Percentiles rank a stretch among this genome's conserved stretches.
phyloP scores from a whole-genome alignment of 2,888 invertebrate species.

The Lepidocyrtinus sp. region DNA sequence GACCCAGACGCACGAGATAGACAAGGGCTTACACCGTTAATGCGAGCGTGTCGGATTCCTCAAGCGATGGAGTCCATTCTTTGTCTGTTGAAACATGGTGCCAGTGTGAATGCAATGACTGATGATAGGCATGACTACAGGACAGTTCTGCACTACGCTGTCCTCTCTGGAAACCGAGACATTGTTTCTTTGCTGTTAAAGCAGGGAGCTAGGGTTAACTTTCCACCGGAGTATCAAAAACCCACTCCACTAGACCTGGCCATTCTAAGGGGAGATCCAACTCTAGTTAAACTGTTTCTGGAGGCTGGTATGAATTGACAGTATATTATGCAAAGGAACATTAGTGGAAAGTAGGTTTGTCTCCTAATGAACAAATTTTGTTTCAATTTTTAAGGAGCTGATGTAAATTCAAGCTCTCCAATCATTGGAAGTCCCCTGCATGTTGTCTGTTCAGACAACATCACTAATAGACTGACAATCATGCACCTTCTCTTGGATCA shows the following conservation, averaged over 20 bases:
- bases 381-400: constrained; percentile 77
- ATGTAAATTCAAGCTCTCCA: constrained; percentile 85
- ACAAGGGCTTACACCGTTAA: constrained; percentile 89
- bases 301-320: constrained; percentile 76
- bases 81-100: constrained; percentile 84
- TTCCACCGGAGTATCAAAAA: constrained; percentile 77
- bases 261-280: constrained; percentile 85
- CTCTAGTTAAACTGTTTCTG: constrained; percentile 81
- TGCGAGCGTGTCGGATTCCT: constrained; percentile 88
- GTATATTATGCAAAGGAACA: background rate
- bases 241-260: constrained; percentile 89
- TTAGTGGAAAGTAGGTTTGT: too few species aligned
- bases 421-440: constrained; percentile 87
- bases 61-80: constrained; percentile 85
- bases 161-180: constrained; percentile 82
- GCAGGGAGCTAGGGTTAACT: constrained; percentile 84
- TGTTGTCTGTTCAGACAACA: constrained; percentile 86
- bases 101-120: constrained; percentile 86
- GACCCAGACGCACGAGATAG: constrained; percentile 90
- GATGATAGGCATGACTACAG: constrained; percentile 89
- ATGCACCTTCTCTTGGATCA: constrained; percentile 79
- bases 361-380: background rate
- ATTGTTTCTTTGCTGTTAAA: constrained; percentile 84
- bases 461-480: constrained; percentile 76
- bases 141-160: constrained; percentile 91